These are phyloP conservation scores for Enteromius afrohamiltoni DNA, from an alignment of 2,797 vertebrate species.

Conservation along the genomic window DNA sequence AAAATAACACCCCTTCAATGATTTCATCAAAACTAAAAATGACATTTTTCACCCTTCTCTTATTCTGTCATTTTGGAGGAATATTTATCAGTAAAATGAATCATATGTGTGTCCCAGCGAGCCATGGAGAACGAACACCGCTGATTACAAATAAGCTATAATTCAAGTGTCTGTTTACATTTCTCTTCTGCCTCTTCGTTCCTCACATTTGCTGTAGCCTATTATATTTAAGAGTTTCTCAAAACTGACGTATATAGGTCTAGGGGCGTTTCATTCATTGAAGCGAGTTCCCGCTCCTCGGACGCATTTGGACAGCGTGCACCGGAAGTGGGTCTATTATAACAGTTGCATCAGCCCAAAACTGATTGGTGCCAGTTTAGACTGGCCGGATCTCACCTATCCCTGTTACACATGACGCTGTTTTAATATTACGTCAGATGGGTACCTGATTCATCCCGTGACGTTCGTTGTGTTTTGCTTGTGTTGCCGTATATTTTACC, in stretches of 20 bases:
- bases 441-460: not conserved
- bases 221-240: not conserved
- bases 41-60: not conserved
- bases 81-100: not conserved
- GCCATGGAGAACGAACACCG: not conserved
- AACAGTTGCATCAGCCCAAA: conserved; percentile 11
- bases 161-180: not conserved
- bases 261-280: conserved; percentile 16
- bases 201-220: not conserved
- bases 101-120: not conserved
- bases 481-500: not conserved
- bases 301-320: not conserved
- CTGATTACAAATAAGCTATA: not conserved
- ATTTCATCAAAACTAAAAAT: not conserved
- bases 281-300: not conserved
- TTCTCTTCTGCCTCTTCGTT: not conserved
- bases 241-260: not conserved
- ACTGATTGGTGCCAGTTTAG: not conserved
- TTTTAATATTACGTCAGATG: not conserved
- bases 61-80: not conserved
- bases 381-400: not conserved
- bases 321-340: conserved; percentile 35
- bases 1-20: not conserved
- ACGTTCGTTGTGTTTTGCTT: not conserved
- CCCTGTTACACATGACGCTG: not conserved